A percentile compares a stretch with the other conserved stretches of the same genome.
Evolutionary conservation across 2,797 vertebrate species (phyloP).

Genomic region (Poeciliopsis paucimaculata): DNA sequence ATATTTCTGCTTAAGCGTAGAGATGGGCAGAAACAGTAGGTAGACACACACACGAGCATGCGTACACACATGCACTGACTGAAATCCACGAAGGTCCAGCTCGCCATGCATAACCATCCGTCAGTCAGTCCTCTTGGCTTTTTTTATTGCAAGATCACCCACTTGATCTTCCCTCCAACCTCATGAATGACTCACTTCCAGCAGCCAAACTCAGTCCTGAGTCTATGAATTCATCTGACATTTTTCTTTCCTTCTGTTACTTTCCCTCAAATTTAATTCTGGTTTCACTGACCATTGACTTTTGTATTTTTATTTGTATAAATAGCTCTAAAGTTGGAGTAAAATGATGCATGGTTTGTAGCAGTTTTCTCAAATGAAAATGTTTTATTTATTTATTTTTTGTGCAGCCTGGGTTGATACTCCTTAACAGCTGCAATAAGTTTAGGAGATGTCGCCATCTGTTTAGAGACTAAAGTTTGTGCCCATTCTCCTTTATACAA

Average conservation of each 20-base stretch:
- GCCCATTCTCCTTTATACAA: background rate
- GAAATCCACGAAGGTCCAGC: conserved; percentile 21
- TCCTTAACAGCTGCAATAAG: background rate
- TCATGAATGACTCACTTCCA: conserved; percentile 57
- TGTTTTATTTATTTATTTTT: background rate
- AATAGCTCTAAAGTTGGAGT: background rate
- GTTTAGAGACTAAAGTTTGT: background rate
- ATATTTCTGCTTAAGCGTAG: conserved; percentile 40
- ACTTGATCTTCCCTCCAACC: conserved; percentile 24
- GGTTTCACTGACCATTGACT: background rate
- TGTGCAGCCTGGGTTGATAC: background rate
- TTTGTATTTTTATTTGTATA: background rate
- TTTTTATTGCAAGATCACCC: conserved; percentile 46
- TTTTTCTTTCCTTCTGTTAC: conserved; percentile 14
- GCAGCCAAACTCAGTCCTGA: conserved; percentile 22
- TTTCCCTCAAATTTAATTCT: conserved; percentile 11
- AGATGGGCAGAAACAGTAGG: conserved; percentile 24
- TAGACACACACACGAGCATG: conserved; percentile 5
- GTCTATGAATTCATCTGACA: conserved; percentile 62
- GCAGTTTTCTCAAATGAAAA: background rate
- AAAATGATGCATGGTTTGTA: background rate
- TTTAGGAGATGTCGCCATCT: background rate
- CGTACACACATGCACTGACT: background rate
- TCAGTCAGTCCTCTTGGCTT: conserved; percentile 41
- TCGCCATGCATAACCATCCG: conserved; percentile 36